These are phyloP conservation scores for Hozukius guyotensis DNA, from an alignment of 2,797 vertebrate genomes.

Conservation along the genomic window DNA sequence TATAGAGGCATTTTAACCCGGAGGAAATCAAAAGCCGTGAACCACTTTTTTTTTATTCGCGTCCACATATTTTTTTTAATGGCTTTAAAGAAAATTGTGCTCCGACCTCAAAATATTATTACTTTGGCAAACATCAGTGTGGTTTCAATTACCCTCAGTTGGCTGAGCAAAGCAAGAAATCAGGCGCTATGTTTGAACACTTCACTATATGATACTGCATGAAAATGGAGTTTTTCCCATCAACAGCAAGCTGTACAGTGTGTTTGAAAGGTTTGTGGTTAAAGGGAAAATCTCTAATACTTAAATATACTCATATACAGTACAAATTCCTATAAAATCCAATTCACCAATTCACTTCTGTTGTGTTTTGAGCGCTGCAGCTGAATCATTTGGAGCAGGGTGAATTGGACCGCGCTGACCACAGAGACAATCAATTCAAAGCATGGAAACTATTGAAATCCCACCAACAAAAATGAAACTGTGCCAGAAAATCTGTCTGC, in stretches of 20 bases:
- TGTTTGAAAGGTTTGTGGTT: neutral
- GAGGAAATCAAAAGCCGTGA: neutral
- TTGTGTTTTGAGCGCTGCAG: neutral
- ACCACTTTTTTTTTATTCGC: neutral
- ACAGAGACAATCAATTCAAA: constrained; percentile 19
- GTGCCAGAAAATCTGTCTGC: constrained; percentile 2
- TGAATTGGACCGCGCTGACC: neutral
- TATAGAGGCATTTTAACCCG: neutral
- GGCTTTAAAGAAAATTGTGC: neutral
- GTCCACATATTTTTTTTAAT: neutral
- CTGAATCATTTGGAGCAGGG: neutral
- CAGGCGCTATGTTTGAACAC: neutral
- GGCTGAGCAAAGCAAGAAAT: neutral
- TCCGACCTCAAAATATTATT: neutral
- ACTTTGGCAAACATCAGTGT: neutral
- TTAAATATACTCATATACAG: neutral
- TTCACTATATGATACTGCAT: neutral
- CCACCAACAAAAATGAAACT: neutral
- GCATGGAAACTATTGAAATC: constrained; percentile 19
- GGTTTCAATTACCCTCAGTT: neutral
- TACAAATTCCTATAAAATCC: neutral
- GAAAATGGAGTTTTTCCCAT: neutral
- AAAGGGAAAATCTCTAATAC: neutral
- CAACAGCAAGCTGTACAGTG: neutral
- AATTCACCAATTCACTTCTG: neutral